These are phyloP conservation scores for Lophochroa leadbeateri DNA, from an alignment of 2,113 vertebrate genomes.

Conservation along the genomic window DNA sequence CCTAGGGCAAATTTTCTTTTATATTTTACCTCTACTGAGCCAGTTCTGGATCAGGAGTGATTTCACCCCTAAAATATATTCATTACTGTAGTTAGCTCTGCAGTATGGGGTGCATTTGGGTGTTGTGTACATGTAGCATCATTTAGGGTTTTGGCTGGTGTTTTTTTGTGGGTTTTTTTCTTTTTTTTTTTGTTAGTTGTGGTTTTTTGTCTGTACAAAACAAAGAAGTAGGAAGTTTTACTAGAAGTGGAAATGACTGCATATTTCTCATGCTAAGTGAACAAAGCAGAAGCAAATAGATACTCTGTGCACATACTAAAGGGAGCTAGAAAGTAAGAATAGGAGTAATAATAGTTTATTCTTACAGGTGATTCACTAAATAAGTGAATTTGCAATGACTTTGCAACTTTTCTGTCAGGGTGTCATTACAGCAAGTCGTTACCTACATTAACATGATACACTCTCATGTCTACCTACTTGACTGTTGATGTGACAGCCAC, in stretches of 20 bases:
- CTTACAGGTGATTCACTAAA: background rate
- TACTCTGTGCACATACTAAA: background rate
- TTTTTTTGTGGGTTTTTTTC: background rate
- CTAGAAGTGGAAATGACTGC: background rate
- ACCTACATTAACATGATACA: background rate
- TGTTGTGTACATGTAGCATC: background rate
- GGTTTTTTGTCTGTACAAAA: background rate
- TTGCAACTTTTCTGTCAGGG: background rate
- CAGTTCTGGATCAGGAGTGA: background rate
- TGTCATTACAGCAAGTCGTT: background rate
- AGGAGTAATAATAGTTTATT: background rate
- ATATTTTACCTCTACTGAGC: background rate
- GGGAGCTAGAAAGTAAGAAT: background rate
- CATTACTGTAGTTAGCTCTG: background rate
- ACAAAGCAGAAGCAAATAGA: background rate
- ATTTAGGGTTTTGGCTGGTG: background rate
- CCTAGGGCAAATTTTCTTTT: background rate
- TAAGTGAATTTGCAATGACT: background rate
- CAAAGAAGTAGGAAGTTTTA: background rate
- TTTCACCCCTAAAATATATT: background rate
- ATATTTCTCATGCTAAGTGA: background rate
- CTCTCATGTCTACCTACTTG: background rate
- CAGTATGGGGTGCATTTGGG: accelerated
- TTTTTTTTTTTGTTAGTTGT: background rate
- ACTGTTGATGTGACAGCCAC: background rate